Base-by-base conservation (phyloP, 2,797 vertebrate genomes). In the Acanthurus tractus region DNA sequence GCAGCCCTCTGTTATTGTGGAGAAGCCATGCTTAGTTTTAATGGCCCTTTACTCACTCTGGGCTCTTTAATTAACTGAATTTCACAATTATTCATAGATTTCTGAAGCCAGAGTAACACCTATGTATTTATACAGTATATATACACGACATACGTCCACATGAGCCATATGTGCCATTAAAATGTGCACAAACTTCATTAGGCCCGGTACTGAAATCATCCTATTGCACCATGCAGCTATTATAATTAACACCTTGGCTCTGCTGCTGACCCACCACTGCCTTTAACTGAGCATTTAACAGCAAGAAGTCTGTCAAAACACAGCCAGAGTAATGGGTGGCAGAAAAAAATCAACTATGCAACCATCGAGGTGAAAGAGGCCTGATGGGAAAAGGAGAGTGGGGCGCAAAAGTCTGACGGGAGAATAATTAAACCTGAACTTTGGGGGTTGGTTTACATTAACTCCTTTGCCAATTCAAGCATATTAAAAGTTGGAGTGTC, bases 401-500 rank as follows among this genome's bases (percentile, higher is more conserved):
- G 63, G 54, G 25, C 14, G 52, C 23, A 29, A 29, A 6, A 56
- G 44, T 79, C 53, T 70, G 70, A 65, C 67, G 83, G 81, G 70
- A 82, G 76, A n/a, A 44, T 83, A 83, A 88, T 80, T 83, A 82
- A 90, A 84, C 40, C 52, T 78, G 70, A 87, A 76, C 70, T 64
- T 12, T n/a, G 62, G 70, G 70, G 52, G 68, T 77, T 77, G 23
- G 75, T 58, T 79, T 70, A 81, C 55, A 62, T 71, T 77, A 71
- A 71, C 69, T 73, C 34, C 46, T 40, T 63, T 68, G 89, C 86
- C 85, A 90, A 74, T 46, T 82, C 82, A 88, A 91, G 79, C 85
- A 79, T 63, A 83, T 87, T 86, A 83, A 87, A 81, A 71, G 54
- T 76, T 76, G 45, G 29, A 68, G 64, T 48, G 50, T 79, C 81